Evolutionary conservation across 2,797 vertebrate species (phyloP).

Genomic region (Crenuchus spilurus): DNA sequence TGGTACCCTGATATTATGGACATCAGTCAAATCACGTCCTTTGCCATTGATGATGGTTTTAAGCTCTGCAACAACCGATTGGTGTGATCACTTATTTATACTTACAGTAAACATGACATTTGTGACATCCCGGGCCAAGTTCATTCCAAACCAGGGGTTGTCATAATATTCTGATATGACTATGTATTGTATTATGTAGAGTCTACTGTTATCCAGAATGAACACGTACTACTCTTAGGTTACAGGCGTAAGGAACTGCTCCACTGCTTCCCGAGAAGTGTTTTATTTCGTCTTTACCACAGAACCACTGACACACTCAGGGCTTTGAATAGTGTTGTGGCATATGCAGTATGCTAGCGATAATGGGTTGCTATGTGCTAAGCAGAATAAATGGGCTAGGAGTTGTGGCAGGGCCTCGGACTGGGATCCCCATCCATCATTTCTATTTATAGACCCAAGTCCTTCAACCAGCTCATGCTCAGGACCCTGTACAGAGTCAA

Average conservation of each 20-base stretch:
- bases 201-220: background rate
- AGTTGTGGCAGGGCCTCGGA: constrained; percentile 42
- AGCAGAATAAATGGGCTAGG: constrained; percentile 47
- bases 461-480: constrained; percentile 47
- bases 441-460: constrained; percentile 59
- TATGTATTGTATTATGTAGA: background rate
- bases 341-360: constrained; percentile 36
- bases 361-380: constrained; percentile 39
- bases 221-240: background rate
- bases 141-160: too few relatives aligned
- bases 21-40: too few relatives aligned
- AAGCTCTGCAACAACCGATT: too few relatives aligned
- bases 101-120: too few relatives aligned
- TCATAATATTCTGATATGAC: too few relatives aligned
- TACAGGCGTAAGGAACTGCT: background rate
- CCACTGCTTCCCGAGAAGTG: background rate
- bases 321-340: background rate
- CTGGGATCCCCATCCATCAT: constrained; percentile 55
- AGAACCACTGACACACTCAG: background rate
- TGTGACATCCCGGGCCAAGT: too few relatives aligned
- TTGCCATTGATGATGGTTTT: too few relatives aligned
- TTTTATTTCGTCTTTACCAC: background rate
- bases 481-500: constrained; percentile 22
- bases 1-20: too few relatives aligned
- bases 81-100: too few relatives aligned